Percentiles rank a stretch among this genome's conserved stretches.
phyloP scores from a whole-genome alignment of 1,140 invertebrate species.

The Drosophila biarmipes region DNA sequence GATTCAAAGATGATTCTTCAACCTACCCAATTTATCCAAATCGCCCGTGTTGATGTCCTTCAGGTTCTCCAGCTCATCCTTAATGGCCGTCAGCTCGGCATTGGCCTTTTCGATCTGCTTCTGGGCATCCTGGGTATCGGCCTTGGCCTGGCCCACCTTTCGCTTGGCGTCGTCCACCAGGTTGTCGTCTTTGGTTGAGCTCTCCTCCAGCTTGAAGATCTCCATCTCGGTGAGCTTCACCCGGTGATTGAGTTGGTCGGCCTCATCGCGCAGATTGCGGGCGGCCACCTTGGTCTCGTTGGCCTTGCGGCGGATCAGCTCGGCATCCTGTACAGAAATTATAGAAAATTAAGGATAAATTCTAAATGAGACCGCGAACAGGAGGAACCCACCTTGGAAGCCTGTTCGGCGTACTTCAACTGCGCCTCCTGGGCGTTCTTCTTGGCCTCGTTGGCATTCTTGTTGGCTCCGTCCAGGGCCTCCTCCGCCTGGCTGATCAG shows the following conservation, averaged over 20 bases:
- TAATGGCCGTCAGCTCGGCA: slow-evolving; percentile 91
- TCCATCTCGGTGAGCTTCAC: slow-evolving; percentile 90
- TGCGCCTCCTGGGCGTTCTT: slow-evolving; percentile 92
- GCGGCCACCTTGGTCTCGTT: slow-evolving; percentile 91
- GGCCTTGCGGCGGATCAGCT: slow-evolving; percentile 90
- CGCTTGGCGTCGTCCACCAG: slow-evolving; percentile 90
- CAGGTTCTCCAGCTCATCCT: slow-evolving; percentile 91
- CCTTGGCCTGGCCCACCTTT: slow-evolving; percentile 94
- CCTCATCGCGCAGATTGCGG: slow-evolving; percentile 90
- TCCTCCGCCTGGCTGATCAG: slow-evolving; percentile 88
- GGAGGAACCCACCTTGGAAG: slow-evolving; percentile 87
- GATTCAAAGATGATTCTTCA: not conserved
- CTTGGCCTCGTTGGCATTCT: slow-evolving; percentile 91
- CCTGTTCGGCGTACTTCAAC: slow-evolving; percentile 89
- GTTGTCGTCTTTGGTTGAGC: slow-evolving; percentile 90
- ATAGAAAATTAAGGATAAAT: not conserved
- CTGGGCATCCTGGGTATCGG: slow-evolving; percentile 90
- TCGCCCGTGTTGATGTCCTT: slow-evolving; percentile 90
- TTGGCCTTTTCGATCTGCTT: slow-evolving; percentile 93
- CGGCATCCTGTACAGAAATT: slow-evolving; percentile 87
- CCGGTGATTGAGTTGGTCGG: slow-evolving; percentile 88
- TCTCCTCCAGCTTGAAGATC: slow-evolving; percentile 89
- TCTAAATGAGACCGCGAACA: not conserved
- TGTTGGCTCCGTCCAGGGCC: slow-evolving; percentile 89
- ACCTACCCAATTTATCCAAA: slow-evolving; percentile 87